Evolutionary conservation across 2,797 vertebrate species (phyloP).

Genomic region (Echiichthys vipera): DNA sequence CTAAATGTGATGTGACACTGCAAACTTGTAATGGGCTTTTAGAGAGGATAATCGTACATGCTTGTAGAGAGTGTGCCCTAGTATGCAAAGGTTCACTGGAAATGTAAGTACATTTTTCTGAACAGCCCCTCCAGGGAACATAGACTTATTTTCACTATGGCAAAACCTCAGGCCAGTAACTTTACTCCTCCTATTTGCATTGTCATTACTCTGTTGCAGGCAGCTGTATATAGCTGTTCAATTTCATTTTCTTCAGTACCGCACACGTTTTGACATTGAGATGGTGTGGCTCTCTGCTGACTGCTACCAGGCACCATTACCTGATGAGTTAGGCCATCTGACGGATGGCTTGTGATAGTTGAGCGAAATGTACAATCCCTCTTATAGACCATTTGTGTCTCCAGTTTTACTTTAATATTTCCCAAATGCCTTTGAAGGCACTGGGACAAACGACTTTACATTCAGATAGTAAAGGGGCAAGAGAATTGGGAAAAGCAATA

Average conservation of each 20-base stretch:
- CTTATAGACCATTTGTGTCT: slow-evolving; percentile 79
- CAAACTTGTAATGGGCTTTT: neutral
- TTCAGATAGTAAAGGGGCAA: slow-evolving; percentile 34
- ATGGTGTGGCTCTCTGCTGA: slow-evolving; percentile 53
- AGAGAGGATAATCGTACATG: neutral
- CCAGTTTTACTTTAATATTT: slow-evolving; percentile 76
- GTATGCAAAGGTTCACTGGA: slow-evolving; percentile 26
- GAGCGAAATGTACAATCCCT: slow-evolving; percentile 68
- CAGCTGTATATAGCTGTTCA: slow-evolving; percentile 30
- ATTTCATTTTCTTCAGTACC: slow-evolving; percentile 26
- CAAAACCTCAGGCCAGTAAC: slow-evolving; percentile 45
- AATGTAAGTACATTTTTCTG: slow-evolving; percentile 19
- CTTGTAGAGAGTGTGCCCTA: neutral
- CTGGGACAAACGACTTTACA: slow-evolving; percentile 39
- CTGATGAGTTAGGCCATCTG: slow-evolving; percentile 64
- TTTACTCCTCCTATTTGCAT: slow-evolving; percentile 48
- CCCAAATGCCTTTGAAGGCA: slow-evolving; percentile 58
- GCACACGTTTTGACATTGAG: slow-evolving; percentile 36
- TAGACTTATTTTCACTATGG: slow-evolving; percentile 3
- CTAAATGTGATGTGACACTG: slow-evolving; percentile 14
- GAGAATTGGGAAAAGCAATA: slow-evolving; percentile 57
- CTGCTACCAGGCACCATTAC: slow-evolving; percentile 72
- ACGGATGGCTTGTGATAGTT: slow-evolving; percentile 78
- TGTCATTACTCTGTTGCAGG: slow-evolving; percentile 42
- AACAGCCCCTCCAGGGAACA: slow-evolving; percentile 7